These are phyloP conservation scores for Coreoperca whiteheadi DNA, from an alignment of 2,113 vertebrate genomes.

Conservation along the genomic window DNA sequence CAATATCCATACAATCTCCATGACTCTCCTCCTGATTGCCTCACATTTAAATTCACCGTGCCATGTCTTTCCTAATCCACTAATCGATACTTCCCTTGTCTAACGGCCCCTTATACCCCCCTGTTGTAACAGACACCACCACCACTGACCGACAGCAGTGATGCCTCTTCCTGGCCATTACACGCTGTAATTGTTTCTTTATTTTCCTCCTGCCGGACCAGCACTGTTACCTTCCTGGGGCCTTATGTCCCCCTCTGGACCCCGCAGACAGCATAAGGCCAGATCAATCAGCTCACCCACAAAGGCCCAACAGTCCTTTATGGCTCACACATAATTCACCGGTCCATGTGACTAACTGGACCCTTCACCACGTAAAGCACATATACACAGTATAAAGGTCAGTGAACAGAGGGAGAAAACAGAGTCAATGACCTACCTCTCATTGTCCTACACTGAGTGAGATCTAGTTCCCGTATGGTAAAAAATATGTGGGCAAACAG, in stretches of 20 bases:
- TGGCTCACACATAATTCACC: constrained; percentile 40
- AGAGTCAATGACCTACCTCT: constrained; percentile 20
- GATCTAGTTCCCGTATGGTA: neutral
- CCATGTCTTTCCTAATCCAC: constrained; percentile 55
- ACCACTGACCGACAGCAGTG: constrained; percentile 63
- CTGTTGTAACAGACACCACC: too few species aligned
- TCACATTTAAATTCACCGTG: constrained; percentile 55
- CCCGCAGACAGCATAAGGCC: constrained; percentile 23
- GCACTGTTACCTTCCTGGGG: constrained; percentile 18
- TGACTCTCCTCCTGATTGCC: constrained; percentile 64
- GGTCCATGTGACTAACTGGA: constrained; percentile 15
- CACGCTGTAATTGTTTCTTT: constrained; percentile 78
- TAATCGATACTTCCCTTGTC: constrained; percentile 73
- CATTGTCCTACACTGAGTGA: neutral
- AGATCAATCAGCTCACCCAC: constrained; percentile 54
- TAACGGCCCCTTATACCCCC: constrained; percentile 14
- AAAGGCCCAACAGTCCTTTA: constrained; percentile 38
- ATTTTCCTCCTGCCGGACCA: constrained; percentile 49
- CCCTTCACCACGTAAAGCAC: constrained; percentile 27
- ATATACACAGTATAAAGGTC: constrained; percentile 24
- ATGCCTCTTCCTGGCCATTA: constrained; percentile 72
- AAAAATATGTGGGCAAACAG: neutral
- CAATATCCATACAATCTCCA: constrained; percentile 65
- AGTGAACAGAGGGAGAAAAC: neutral
- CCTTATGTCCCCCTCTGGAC: constrained; percentile 54